A percentile compares a stretch with the other conserved stretches of the same genome.
These are phyloP conservation scores for Rhinogobius similis DNA, from an alignment of 2,113 vertebrate genomes.

Conservation along the genomic window DNA sequence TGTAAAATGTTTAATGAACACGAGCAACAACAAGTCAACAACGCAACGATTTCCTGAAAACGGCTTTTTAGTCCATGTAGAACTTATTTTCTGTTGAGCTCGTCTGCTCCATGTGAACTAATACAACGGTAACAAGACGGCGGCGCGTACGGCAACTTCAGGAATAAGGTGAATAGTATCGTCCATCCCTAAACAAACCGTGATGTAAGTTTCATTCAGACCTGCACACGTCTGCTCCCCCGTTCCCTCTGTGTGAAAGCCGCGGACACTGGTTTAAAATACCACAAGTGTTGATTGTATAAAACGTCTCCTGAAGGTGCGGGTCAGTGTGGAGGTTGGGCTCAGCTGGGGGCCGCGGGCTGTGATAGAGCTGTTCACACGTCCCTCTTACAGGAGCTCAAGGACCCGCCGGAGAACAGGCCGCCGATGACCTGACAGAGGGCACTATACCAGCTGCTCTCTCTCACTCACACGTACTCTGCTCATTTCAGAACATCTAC, in stretches of 20 bases:
- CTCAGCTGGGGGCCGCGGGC: slow-evolving; percentile 52
- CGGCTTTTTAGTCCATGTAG: no score
- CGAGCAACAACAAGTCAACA: no score
- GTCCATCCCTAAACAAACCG: no score
- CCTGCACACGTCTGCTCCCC: neutral
- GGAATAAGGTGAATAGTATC: no score
- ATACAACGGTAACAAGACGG: no score
- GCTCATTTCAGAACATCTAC: neutral
- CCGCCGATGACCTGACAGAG: slow-evolving; percentile 57
- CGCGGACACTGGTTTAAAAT: neutral
- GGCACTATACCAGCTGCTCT: slow-evolving; percentile 40
- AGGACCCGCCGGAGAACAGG: slow-evolving; percentile 47
- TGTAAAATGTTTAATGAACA: no score
- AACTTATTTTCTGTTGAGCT: no score
- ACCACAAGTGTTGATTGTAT: neutral
- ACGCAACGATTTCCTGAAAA: no score
- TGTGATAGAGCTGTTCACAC: slow-evolving; percentile 73
- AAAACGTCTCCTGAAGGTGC: neutral
- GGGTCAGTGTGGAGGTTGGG: slow-evolving; percentile 33
- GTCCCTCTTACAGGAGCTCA: slow-evolving; percentile 15
- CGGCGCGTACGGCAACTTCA: no score
- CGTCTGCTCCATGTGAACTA: no score
- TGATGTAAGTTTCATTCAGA: neutral
- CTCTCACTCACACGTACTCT: neutral
- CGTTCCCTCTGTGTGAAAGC: neutral